Evolutionary conservation across 1,140 invertebrate species (phyloP), one percentile per base, ranked within the genome.

Genomic region (Drosophila kohkoa): DNA sequence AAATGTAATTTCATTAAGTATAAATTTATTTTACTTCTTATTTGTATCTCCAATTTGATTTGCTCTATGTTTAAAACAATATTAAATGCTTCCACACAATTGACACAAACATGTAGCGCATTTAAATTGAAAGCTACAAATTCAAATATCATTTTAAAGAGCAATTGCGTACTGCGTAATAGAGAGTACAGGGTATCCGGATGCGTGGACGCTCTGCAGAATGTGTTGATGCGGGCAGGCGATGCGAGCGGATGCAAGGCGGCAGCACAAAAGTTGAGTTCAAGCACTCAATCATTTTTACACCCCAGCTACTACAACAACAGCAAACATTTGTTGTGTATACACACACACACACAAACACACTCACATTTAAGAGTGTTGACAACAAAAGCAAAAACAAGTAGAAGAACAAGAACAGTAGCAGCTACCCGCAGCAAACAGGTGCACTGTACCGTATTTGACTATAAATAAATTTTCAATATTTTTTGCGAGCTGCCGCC

Each of bases 281-380:
- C 82, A 85, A 82, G 82, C 82, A 85, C 82, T 85, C 82, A 85
- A 87, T 87, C 82, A 85, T 85, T 85, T 85, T 85, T 82, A 79
- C 82, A 85, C 82, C 82, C 75, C 70, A 73, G 55, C 63, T 68
- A 80, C 58, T 60, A 63, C 58, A 48, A 75, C 71, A 80, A 63
- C 71, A 66, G 65, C 72, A 76, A 76, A 59, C 46, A 48, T 48
- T 48, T 48, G 46, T 48, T 48, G 46, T 48, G 48, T 54, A 43
- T 49, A 72, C 30, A 79, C 52, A 64, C 41, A 13, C 41, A 43
- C 41, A 43, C 15, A 48, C 43, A 45, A 5, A 46, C n/a, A 46
- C 45, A 49, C 10, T n/a, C 15, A 20, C 45, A 51, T 25, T 38
- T 41, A 64, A 62, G 59, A 62, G 46, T 64, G 62, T 67, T 73